Base-by-base conservation (phyloP, 2,113 vertebrate genomes). In the Vidua macroura region DNA sequence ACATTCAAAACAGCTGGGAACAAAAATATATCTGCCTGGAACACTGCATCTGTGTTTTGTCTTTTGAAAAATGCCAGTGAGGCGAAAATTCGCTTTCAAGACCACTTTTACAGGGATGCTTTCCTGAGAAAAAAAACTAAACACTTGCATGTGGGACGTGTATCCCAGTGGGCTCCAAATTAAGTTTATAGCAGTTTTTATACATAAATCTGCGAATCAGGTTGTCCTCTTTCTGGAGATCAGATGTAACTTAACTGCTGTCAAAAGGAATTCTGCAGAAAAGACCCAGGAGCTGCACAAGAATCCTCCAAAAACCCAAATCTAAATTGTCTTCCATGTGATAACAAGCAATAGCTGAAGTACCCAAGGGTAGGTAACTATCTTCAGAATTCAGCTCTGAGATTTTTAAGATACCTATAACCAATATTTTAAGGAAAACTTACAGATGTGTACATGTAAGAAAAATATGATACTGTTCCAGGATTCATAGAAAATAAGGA, bases 1-100 rank as follows among this genome's bases (percentile, higher is more conserved):
- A 69, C 52, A 75, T 92, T 96, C 82, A 92, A 90, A 95, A 67
- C 76, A 86, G 80, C 78, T 74, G 78, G 75, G 49, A 95, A 87
- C 67, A 74, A 77, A 96, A 92, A 56, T 23, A 25, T 68, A 86
- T 92, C 94, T 94, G 85, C 82, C 63, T 95, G 78, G 35, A 92
- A 95, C 77, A 69, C 39, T 56, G 49, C 56, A 92, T 55, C 55
- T 88, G 60, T 91, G 59, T 60, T 94, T 83, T 88, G 83, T 85
- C 87, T 95, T 72, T 52, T 17, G 64, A 86, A 52, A 91, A 96
- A 73, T 15, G 66, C 43, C 48, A 6, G 23, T 9, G 33, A 95
- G 43, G 74, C 41, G 84, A 33, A 93, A 92, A 92, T 37, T 84
- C 16, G 0, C 69, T 88, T 85, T 86, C 78, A 91, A 95, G 79